phyloP scores from a whole-genome alignment of 1,140 invertebrate genomes.

The Lethrus apterus region DNA sequence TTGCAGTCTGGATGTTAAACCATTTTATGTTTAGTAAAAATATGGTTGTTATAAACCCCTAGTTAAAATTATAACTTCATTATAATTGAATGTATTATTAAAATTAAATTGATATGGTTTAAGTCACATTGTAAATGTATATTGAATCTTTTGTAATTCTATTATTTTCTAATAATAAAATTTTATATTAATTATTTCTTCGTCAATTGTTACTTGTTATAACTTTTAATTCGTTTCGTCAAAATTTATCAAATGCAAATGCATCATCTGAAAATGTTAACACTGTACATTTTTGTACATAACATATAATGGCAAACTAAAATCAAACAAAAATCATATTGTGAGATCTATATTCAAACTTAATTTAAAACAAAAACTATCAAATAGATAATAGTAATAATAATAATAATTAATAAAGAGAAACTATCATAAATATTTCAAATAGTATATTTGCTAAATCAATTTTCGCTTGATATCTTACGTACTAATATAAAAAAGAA shows the following conservation, averaged over 20 bases:
- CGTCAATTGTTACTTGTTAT: too few relatives aligned
- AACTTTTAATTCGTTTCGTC: too few relatives aligned
- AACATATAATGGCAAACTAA: too few relatives aligned
- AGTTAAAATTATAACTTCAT: conserved; percentile 15
- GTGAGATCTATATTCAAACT: conserved; percentile 14
- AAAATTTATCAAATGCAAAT: too few relatives aligned
- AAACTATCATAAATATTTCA: conserved; percentile 14
- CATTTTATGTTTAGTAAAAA: too few relatives aligned
- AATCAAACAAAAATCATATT: too few relatives aligned
- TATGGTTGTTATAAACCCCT: too few relatives aligned
- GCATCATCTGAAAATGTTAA: too few relatives aligned
- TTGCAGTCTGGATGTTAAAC: conserved; percentile 69
- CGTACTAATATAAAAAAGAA: conserved; percentile 10
- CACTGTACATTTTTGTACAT: too few relatives aligned
- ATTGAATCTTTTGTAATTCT: too few relatives aligned
- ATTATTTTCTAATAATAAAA: too few relatives aligned
- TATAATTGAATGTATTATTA: not conserved
- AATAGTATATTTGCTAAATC: conserved; percentile 13
- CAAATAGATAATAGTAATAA: conserved; percentile 8
- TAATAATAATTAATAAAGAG: conserved; percentile 2
- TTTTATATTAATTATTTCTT: too few relatives aligned
- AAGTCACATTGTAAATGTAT: not conserved
- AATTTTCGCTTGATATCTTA: conserved; percentile 12
- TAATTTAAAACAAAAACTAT: conserved; percentile 2
- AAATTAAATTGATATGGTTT: not conserved